Base-by-base conservation (phyloP, 35 echinoderm and acorn worm genomes). In the Amphiura filiformis region DNA sequence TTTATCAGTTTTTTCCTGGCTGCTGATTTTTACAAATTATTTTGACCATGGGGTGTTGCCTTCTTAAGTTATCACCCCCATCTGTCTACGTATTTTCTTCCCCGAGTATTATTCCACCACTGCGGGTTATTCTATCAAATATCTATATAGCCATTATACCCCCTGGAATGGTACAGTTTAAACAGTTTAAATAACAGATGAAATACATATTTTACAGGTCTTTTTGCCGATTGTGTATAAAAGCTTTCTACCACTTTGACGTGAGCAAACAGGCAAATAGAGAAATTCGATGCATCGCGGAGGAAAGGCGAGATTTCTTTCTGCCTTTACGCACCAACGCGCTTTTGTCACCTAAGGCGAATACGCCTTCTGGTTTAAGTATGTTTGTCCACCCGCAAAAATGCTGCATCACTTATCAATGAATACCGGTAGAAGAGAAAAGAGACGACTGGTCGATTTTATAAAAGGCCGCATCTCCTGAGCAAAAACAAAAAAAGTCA, bases 141-240 rank as follows among this genome's bases (percentile, higher is more conserved):
- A n/a, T n/a, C n/a, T n/a, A n/a, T n/a, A n/a, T n/a, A n/a, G n/a
- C n/a, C n/a, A n/a, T n/a, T 23, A 70, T 70, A 23, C 15, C 61
- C 41, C 17, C 41, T 47, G 61, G 28, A 70, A 15, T 70, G 7
- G 26, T 26, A 70, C 11, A 70, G 26, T 70, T 70, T 70, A 18
- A 13, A 70, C 61, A 70, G 26, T 70, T 70, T 70, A 18, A 70
- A 70, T 70, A n/a, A 70, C 61, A 70, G 61, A 70, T n/a, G 61
- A 70, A 70, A 70, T 30, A 70, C 61, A 70, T 70, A 70, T 70
- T 70, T 70, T 70, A 70, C 61, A 70, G 61, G 61, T 70, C 61
- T 70, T 70, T 70, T 26, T 70, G 61, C 28, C 61, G 26, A 26
- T 70, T 70, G 61, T 70, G n/a, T 70, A 70, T 1, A 70, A 70